Evolutionary conservation across 2,888 invertebrate species (phyloP).

Genomic region (Nymphalis urticae): DNA sequence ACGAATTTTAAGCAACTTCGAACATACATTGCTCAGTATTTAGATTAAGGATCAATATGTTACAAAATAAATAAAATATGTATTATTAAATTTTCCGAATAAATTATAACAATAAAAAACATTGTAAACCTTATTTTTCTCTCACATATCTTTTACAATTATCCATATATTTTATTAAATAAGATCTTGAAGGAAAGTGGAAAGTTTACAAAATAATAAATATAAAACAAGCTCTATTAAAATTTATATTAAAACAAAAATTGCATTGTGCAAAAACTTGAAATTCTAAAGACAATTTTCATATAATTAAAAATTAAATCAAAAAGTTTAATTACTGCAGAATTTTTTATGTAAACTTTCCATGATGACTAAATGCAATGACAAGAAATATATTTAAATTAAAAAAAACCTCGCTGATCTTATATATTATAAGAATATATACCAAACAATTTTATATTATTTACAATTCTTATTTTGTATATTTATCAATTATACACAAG

Average conservation of each 20-base stretch:
- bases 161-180: no score
- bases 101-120: conserved; percentile 47
- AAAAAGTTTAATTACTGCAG: background rate
- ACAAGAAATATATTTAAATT: background rate
- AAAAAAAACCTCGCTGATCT: background rate
- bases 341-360: background rate
- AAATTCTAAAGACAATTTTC: no score
- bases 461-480: conserved; percentile 26
- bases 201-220: no score
- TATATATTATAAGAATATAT: conserved; percentile 4
- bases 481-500: conserved; percentile 2
- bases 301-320: background rate
- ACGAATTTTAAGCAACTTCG: no score
- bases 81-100: conserved; percentile 17
- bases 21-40: no score
- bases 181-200: no score
- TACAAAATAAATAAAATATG: no score
- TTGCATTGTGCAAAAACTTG: no score
- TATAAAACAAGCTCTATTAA: no score
- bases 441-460: background rate
- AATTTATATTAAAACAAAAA: no score
- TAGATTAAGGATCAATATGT: no score
- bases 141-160: no score
- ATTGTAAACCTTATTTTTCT: conserved; percentile 42
- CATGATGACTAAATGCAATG: background rate